These are phyloP conservation scores for Periophthalmus magnuspinnatus DNA, from an alignment of 2,797 vertebrate species.

Conservation along the genomic window DNA sequence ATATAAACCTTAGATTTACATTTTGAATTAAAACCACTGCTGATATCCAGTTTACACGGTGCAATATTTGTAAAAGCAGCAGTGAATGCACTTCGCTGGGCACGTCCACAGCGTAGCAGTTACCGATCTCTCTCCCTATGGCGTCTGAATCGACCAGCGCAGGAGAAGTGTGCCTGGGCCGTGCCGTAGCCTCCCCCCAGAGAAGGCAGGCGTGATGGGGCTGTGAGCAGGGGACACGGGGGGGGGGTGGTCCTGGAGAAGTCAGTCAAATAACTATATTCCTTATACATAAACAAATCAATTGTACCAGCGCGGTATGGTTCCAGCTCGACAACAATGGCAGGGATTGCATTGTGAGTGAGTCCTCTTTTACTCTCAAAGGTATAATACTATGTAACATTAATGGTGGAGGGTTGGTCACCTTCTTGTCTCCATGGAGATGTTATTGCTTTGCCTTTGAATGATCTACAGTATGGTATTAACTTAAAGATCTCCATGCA, in stretches of 20 bases:
- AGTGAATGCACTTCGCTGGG: slow-evolving; percentile 28
- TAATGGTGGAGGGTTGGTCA: no score
- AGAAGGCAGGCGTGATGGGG: slow-evolving; percentile 36
- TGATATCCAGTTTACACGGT: not conserved
- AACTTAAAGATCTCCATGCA: no score
- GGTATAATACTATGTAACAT: no score
- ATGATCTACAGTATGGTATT: no score
- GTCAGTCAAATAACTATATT: slow-evolving; percentile 28
- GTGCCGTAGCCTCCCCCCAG: slow-evolving; percentile 31
- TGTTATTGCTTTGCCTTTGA: no score
- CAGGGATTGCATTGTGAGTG: not conserved
- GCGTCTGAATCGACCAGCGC: not conserved
- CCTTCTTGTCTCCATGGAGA: no score
- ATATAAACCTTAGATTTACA: no score
- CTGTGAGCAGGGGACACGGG: slow-evolving; percentile 41
- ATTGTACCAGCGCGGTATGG: not conserved
- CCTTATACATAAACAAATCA: slow-evolving; percentile 28
- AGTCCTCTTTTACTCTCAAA: no score
- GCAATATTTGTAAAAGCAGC: slow-evolving; percentile 23
- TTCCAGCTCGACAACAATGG: not conserved
- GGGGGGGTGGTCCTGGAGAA: slow-evolving; percentile 26
- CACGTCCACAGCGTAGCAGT: slow-evolving; percentile 29
- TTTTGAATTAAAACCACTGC: not conserved
- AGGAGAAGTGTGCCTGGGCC: slow-evolving; percentile 42
- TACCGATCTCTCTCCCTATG: slow-evolving; percentile 33